Evolutionary conservation across 2,113 vertebrate species (phyloP).

Genomic region (Atrichornis clamosus): DNA sequence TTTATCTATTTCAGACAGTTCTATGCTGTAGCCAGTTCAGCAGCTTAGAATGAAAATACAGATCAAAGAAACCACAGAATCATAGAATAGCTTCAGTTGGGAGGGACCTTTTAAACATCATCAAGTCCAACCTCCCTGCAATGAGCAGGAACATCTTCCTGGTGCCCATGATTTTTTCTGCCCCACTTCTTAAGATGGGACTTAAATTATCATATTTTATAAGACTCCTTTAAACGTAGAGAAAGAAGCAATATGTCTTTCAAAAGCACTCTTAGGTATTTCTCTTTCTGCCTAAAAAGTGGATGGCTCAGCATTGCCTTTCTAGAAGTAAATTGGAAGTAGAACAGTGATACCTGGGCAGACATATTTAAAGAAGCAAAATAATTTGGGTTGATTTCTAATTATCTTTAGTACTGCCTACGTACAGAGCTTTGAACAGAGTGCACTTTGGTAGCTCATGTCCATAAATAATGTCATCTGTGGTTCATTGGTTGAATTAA

Average conservation of each 20-base stretch:
- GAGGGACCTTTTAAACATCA: neutral
- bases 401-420: neutral
- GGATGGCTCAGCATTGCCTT: neutral
- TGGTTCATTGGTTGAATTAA: constrained; percentile 49
- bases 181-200: neutral
- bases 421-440: constrained; percentile 1
- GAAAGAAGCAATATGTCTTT: neutral
- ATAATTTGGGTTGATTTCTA: neutral
- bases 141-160: neutral
- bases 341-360: neutral
- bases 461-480: constrained; percentile 53
- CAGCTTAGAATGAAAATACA: neutral
- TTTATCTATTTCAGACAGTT: neutral
- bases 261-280: neutral
- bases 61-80: neutral
- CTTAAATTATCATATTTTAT: neutral
- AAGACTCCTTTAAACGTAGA: neutral
- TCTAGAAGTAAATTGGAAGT: neutral
- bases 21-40: neutral
- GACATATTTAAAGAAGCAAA: neutral
- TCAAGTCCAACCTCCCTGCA: fast-evolving
- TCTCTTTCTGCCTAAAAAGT: neutral
- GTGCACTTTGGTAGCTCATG: neutral
- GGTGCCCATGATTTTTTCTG: neutral
- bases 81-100: neutral